Percentiles rank a stretch among this genome's conserved stretches.
phyloP scores from a whole-genome alignment of 2,888 invertebrate species.

The Halictus quadricinctus region DNA sequence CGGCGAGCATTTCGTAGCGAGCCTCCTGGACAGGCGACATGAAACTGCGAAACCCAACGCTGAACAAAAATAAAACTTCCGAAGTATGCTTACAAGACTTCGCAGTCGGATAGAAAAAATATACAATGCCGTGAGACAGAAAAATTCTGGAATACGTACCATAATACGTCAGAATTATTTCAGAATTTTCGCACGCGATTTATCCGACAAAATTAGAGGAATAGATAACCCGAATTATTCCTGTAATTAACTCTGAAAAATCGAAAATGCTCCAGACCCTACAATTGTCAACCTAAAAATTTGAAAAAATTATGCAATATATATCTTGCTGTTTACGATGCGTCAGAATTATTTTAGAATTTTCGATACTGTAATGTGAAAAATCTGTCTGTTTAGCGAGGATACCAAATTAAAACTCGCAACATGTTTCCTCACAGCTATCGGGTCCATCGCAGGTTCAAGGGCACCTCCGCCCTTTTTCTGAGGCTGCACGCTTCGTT shows the following conservation, averaged over 20 bases:
- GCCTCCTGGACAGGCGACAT: not conserved
- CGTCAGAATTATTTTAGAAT: not conserved
- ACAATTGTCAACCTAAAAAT: not conserved
- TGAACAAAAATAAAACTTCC: not conserved
- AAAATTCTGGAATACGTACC: too few species aligned
- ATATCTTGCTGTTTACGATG: rapidly evolving
- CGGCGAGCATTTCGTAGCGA: conserved; percentile 5
- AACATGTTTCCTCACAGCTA: not conserved
- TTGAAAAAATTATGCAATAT: not conserved
- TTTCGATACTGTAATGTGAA: not conserved
- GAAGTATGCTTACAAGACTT: not conserved
- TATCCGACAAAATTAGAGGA: not conserved
- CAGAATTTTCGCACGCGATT: too few species aligned
- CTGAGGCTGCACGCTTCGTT: not conserved
- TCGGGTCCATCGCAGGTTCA: not conserved
- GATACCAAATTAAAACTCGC: not conserved
- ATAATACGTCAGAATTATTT: too few species aligned
- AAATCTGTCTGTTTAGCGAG: not conserved
- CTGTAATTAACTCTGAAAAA: too few species aligned
- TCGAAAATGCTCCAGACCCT: not conserved
- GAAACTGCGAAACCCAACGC: not conserved
- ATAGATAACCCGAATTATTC: too few species aligned
- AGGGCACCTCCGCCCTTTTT: not conserved
- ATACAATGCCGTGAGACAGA: too few species aligned
- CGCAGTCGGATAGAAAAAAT: too few species aligned